Conservation (phyloP, 2,797 vertebrate genomes). For the Myoxocephalus aenaeus region DNA sequence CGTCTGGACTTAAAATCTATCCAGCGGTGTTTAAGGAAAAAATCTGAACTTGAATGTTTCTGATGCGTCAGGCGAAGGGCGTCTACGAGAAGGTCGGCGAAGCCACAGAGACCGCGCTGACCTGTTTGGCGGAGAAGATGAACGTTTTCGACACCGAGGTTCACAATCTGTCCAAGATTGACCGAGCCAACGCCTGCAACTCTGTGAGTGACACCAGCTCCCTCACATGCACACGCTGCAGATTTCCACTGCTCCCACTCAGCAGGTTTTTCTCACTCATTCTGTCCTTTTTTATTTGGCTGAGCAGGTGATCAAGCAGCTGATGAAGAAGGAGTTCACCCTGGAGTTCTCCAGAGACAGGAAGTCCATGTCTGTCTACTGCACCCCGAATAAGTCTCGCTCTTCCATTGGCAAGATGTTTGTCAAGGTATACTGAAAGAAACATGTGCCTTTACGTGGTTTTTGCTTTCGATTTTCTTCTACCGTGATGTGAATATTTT, state of each 20-base stretch:
- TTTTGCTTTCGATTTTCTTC: conserved; percentile 1
- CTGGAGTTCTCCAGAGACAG: conserved; percentile 97
- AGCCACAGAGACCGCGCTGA: conserved; percentile 96
- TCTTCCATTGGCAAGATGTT: conserved; percentile 95
- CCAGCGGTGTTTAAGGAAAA: background rate
- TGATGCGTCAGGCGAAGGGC: conserved; percentile 87
- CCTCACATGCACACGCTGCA: conserved; percentile 20
- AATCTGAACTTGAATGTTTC: background rate
- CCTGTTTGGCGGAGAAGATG: conserved; percentile 98
- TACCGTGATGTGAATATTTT: background rate
- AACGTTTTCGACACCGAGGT: conserved; percentile 96
- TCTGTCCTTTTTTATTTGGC: conserved; percentile 5
- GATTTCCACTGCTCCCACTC: conserved; percentile 25
- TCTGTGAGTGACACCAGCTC: conserved; percentile 85
- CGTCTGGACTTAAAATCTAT: background rate
- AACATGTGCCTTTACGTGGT: background rate
- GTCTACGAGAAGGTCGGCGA: conserved; percentile 98
- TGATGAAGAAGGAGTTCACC: conserved; percentile 98
- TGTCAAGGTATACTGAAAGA: conserved; percentile 86
- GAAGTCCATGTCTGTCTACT: conserved; percentile 99
- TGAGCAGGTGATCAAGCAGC: conserved; percentile 94
- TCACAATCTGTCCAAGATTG: conserved; percentile 92
- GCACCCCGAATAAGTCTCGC: conserved; percentile 93
- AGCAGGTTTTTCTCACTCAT: conserved; percentile 35
- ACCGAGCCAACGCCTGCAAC: conserved; percentile 96